Evolutionary conservation across 2,797 vertebrate genomes (phyloP).

Genomic region (Pyrocephalus nanus): DNA sequence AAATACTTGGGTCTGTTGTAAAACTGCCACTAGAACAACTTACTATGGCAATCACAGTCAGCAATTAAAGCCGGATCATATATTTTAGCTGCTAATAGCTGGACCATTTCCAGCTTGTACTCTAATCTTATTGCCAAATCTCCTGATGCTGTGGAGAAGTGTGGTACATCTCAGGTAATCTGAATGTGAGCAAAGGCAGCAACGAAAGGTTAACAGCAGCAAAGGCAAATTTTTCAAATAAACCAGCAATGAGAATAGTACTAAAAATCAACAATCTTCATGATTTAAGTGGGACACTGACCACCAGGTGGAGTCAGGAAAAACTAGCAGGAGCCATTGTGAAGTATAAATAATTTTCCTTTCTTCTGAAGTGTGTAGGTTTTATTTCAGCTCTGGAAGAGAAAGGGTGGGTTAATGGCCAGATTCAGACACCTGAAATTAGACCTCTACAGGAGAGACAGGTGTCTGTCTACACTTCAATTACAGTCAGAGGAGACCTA

Average conservation of each 20-base stretch:
- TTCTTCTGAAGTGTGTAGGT: neutral
- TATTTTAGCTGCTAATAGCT: neutral
- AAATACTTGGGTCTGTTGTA: neutral
- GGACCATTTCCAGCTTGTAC: neutral
- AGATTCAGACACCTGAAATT: constrained; percentile 24
- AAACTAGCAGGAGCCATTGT: neutral
- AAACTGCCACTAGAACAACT: neutral
- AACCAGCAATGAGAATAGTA: neutral
- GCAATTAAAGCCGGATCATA: neutral
- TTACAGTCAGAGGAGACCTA: constrained; percentile 44
- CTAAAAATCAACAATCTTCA: neutral
- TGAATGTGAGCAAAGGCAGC: neutral
- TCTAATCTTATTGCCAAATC: neutral
- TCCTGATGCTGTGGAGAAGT: neutral
- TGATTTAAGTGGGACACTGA: neutral
- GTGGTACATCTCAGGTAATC: neutral
- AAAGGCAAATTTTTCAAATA: neutral
- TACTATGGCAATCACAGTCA: neutral
- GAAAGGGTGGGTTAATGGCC: neutral
- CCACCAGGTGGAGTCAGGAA: neutral
- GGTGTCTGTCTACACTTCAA: constrained; percentile 32
- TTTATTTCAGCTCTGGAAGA: neutral
- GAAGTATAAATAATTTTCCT: neutral
- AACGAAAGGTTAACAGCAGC: neutral
- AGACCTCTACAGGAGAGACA: neutral